Evolutionary conservation across 35 echinoderm and acorn worm species (phyloP), one percentile per base, ranked within the genome.

Genomic region (Chiridota heheva): DNA sequence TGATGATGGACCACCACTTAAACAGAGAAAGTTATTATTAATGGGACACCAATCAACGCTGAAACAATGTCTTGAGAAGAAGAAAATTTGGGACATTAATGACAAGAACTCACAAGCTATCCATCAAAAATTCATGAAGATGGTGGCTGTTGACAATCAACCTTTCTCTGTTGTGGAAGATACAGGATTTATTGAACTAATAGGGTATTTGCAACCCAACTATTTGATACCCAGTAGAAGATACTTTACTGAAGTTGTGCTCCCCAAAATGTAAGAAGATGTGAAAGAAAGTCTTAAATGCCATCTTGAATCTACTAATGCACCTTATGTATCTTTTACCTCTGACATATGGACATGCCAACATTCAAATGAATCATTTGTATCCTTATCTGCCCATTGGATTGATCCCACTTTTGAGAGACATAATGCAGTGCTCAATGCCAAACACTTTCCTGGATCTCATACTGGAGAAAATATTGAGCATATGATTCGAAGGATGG

Each of bases 391-490:
- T 22, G 65, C 31, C 7, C 65, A 69, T 20, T 69, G 65, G 65
- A 40, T 69, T 36, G 37, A 69, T 34, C 7, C 30, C 24, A 37
- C 33, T 8, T 69, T 69, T 40, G 18, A 34, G 7, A 5, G 65
- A 4, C 33, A 36, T 7, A 69, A 69, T 69, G 65, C 65, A 29
- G 65, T 69, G 6, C 65, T 69, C 4, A n/a, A 40, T 8, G 65
- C 65, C 24, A 40, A 34, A 69, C 65, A 69, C 25, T 69, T 69
- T 36, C 65, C 65, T 5, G 65, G 65, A 26, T 69, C 65, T n/a
- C 65, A 69, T 33, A 69, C 65, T 2, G 65, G 65, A 36, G n/a
- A n/a, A n/a, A n/a, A n/a, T n/a, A 73, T 73, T 73, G 40, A 44
- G 30, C 16, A n/a, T 20, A 73, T 73, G 70, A 73, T 73, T 12